phyloP scores from a whole-genome alignment of 2,113 vertebrate genomes.

The Callipepla squamata region DNA sequence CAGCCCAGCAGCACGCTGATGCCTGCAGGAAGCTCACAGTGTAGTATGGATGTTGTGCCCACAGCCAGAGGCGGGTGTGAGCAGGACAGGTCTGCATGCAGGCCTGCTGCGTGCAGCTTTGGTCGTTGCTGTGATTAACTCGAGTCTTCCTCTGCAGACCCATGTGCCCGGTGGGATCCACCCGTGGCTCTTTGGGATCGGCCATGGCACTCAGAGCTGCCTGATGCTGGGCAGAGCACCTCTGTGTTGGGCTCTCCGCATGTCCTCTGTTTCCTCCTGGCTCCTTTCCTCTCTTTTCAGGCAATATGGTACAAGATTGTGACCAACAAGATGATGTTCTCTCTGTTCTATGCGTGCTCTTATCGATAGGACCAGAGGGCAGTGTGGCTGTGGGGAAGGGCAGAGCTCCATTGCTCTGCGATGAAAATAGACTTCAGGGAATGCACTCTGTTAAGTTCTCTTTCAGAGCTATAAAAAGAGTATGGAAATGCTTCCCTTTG shows the following conservation, averaged over 20 bases:
- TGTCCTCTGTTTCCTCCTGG: not conserved
- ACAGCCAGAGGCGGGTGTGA: not conserved
- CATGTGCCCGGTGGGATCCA: too few species aligned
- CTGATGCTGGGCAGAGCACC: not conserved
- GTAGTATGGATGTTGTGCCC: not conserved
- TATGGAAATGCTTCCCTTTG: conserved; percentile 29
- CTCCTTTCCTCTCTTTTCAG: not conserved
- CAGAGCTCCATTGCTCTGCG: not conserved
- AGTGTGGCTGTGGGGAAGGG: accelerated
- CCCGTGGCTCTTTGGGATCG: too few species aligned
- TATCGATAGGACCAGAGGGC: not conserved
- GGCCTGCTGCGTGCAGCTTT: not conserved
- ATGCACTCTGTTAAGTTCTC: not conserved
- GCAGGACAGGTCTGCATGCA: not conserved
- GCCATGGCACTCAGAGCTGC: accelerated
- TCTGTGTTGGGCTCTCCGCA: not conserved
- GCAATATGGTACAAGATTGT: not conserved
- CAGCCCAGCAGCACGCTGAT: not conserved
- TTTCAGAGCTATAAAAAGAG: conserved; percentile 47
- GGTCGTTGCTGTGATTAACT: not conserved
- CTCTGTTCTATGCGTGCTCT: not conserved
- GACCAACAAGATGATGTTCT: not conserved
- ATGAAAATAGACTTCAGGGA: not conserved
- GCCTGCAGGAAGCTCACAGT: not conserved
- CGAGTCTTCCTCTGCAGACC: not conserved